These are phyloP conservation scores for Atta texana DNA, from an alignment of 1,140 invertebrate genomes.

Conservation along the genomic window DNA sequence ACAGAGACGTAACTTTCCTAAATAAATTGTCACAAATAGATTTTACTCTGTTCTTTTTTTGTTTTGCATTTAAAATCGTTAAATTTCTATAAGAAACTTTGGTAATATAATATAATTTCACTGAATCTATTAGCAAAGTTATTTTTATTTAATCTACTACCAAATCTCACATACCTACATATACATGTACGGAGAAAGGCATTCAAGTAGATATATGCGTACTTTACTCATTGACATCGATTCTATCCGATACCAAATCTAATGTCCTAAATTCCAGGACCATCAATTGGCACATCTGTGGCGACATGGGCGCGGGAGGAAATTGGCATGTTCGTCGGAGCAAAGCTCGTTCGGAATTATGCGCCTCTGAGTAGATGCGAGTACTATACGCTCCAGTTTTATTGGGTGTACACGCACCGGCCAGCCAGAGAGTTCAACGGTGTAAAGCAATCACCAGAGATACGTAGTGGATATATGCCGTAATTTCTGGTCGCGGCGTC, in stretches of 20 bases:
- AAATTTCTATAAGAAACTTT: neutral
- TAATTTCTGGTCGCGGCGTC: constrained; percentile 78
- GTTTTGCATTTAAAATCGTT: constrained; percentile 11
- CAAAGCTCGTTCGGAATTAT: constrained; percentile 36
- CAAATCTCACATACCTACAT: neutral
- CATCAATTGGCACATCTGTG: constrained; percentile 30
- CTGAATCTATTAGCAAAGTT: neutral
- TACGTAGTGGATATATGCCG: constrained; percentile 68
- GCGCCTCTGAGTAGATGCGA: constrained; percentile 24
- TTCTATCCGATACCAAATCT: constrained; percentile 24
- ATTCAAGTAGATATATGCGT: neutral
- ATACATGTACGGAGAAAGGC: neutral
- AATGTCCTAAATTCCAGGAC: constrained; percentile 34
- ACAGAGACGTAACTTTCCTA: constrained; percentile 7
- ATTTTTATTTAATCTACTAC: neutral
- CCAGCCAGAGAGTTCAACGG: constrained; percentile 27
- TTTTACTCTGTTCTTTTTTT: neutral
- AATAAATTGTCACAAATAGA: constrained; percentile 16
- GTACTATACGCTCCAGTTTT: constrained; percentile 50
- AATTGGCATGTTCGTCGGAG: constrained; percentile 30
- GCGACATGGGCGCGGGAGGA: neutral
- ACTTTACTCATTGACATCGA: neutral
- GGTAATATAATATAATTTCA: neutral
- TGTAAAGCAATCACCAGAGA: constrained; percentile 80
- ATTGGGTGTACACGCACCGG: constrained; percentile 20